Conservation (phyloP, 23 tunicate genomes). For the Halocynthia roretzi region DNA sequence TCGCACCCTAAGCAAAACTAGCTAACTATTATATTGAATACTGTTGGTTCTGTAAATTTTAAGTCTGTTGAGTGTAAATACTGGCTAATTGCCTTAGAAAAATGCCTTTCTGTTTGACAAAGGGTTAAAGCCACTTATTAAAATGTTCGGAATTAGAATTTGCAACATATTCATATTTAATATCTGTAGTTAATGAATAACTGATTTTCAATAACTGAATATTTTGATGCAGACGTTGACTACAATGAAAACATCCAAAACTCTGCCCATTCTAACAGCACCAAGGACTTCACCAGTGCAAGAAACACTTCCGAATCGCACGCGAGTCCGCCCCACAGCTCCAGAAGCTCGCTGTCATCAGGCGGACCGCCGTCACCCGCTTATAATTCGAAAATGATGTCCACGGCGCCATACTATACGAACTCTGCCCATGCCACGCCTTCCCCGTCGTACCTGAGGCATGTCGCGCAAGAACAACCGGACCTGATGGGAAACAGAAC, state of each 20-base stretch:
- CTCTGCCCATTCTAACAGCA: background rate
- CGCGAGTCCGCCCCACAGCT: conserved; percentile 4
- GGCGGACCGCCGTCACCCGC: conserved; percentile 8
- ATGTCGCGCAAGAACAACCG: conserved; percentile 8
- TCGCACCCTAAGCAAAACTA: too few relatives aligned
- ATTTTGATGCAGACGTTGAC: background rate
- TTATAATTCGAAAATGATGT: background rate
- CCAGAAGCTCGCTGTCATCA: conserved; percentile 8
- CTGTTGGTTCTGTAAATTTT: too few relatives aligned
- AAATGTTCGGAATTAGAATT: too few relatives aligned
- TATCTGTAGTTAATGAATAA: background rate
- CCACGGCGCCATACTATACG: background rate
- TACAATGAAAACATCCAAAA: conserved; percentile 5
- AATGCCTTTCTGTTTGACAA: too few relatives aligned
- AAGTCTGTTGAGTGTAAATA: too few relatives aligned
- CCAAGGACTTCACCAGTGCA: too few relatives aligned
- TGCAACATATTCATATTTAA: background rate
- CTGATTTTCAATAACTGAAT: background rate
- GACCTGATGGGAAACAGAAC: background rate
- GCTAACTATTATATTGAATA: too few relatives aligned
- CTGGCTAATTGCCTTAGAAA: too few relatives aligned
- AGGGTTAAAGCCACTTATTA: too few relatives aligned
- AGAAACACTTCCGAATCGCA: background rate
- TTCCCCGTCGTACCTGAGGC: conserved; percentile 9
- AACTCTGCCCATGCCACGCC: background rate